Evolutionary conservation across 2,797 vertebrate species (phyloP).

Genomic region (Morus bassanus): DNA sequence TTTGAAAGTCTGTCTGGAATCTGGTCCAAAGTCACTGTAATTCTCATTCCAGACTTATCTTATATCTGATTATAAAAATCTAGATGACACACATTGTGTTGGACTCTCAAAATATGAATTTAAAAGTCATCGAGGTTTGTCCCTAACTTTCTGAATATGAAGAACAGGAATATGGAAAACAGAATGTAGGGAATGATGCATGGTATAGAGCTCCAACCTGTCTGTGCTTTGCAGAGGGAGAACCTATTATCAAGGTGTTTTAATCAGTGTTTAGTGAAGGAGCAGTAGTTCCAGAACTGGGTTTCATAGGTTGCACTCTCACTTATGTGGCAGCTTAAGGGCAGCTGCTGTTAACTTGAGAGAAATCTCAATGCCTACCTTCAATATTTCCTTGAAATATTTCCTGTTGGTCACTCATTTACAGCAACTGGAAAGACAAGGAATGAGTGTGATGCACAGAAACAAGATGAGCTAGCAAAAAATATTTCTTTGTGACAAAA

Average conservation of each 20-base stretch:
- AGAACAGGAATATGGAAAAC: not conserved
- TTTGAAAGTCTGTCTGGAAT: not conserved
- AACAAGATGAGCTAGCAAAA: not conserved
- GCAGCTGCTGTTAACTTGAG: not conserved
- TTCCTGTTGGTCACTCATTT: not conserved
- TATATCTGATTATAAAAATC: not conserved
- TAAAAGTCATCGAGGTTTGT: not conserved
- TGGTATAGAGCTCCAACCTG: not conserved
- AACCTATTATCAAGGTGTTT: not conserved
- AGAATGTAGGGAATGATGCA: not conserved
- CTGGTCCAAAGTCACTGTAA: not conserved
- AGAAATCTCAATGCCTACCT: not conserved
- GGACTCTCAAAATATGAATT: not conserved
- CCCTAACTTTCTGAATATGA: not conserved
- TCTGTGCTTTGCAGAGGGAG: not conserved
- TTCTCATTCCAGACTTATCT: not conserved
- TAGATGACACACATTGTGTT: not conserved
- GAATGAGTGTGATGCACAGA: not conserved
- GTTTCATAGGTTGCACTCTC: not conserved
- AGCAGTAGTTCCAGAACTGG: not conserved
- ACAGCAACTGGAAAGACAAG: not conserved
- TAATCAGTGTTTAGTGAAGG: conserved; percentile 43
- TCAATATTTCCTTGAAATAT: not conserved
- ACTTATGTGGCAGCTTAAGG: not conserved
- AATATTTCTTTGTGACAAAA: not conserved